These are phyloP conservation scores for Heteromormyrus szaboi DNA, from an alignment of 2,797 vertebrate genomes.

Conservation along the genomic window DNA sequence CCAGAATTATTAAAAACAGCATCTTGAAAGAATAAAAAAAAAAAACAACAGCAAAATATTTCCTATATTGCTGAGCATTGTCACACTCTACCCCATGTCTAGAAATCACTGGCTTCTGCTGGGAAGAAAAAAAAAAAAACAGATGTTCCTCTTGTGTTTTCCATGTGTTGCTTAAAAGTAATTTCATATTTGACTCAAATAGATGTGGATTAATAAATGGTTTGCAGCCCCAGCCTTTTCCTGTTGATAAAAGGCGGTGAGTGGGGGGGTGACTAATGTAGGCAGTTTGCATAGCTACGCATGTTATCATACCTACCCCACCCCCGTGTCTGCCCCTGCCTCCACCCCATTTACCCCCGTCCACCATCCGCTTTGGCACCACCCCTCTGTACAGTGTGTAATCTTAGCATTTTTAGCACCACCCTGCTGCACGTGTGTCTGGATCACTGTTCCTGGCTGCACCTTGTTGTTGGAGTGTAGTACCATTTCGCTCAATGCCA, in stretches of 20 bases:
- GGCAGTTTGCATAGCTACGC: neutral
- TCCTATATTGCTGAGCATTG: conserved; percentile 23
- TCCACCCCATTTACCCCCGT: neutral
- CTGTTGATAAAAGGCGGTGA: conserved; percentile 15
- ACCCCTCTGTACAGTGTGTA: neutral
- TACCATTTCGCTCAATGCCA: neutral
- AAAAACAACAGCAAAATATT: conserved; percentile 17
- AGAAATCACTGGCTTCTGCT: conserved; percentile 16
- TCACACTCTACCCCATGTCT: conserved; percentile 18
- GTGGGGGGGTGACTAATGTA: neutral
- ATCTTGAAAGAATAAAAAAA: conserved; percentile 24
- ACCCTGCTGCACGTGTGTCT: neutral
- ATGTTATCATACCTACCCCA: neutral
- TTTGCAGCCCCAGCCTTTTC: neutral
- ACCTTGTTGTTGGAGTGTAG: neutral
- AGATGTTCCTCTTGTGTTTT: conserved; percentile 26
- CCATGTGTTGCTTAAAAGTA: conserved; percentile 17
- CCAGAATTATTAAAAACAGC: conserved; percentile 49
- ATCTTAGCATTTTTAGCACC: neutral
- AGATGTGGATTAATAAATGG: conserved; percentile 5
- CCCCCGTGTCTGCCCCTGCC: neutral
- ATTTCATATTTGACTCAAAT: conserved; percentile 21
- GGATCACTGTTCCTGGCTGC: neutral
- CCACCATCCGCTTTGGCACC: neutral
- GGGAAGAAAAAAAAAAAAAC: conserved; percentile 9